Base-by-base conservation (phyloP, 2,888 invertebrate species). In the Rhynchonema sp. region DNA sequence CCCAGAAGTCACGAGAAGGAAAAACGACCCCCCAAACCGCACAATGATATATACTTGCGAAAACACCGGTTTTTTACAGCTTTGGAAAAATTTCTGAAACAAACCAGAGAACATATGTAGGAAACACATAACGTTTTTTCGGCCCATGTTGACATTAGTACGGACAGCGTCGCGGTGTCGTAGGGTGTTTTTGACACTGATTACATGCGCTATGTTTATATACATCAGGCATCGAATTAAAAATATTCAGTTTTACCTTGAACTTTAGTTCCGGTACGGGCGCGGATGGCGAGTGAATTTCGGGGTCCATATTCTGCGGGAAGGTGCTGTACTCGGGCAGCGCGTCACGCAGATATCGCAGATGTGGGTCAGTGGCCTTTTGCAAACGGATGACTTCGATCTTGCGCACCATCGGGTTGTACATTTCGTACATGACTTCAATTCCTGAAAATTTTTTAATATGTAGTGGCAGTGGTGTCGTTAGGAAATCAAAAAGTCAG, bases 331-430 rank as follows among this genome's bases (percentile, higher is more conserved):
- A 91, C 74, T 94, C 87, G 0, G 84, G 84, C 52, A 86, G 79
- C 1, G 90, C 87, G 79, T 67, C 78, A 59, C 86, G 66, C 57
- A 99, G 79, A 73, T 96, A 99, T 23, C 82, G 79, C 56, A 99
- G 77, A 68, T 86, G 82, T 29, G 86, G 83, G 75, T 99, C 98
- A 26, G 96, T 76, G 58, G 96, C 80, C 73, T 88, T 92, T 74
- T 98, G 96, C 46, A 98, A 78, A 46, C 84, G 82, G 22, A 99
- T 75, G 1, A 94, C 87, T 76, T 92, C 88, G 46, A 99, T 84
- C 70, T 82, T 26, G 6, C 84, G 84, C 63, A 99, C 81, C 0
- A 85, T 83, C 22, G 98, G 96, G 75, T 90, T 92, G 71, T 99
- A 99, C 70, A 96, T 76, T 62, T 91, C 84, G 76, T 86, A 94